Percentiles rank a stretch among this genome's conserved stretches.
Conservation (phyloP, 2,888 invertebrate species). For the Silvanus unidentatus region DNA sequence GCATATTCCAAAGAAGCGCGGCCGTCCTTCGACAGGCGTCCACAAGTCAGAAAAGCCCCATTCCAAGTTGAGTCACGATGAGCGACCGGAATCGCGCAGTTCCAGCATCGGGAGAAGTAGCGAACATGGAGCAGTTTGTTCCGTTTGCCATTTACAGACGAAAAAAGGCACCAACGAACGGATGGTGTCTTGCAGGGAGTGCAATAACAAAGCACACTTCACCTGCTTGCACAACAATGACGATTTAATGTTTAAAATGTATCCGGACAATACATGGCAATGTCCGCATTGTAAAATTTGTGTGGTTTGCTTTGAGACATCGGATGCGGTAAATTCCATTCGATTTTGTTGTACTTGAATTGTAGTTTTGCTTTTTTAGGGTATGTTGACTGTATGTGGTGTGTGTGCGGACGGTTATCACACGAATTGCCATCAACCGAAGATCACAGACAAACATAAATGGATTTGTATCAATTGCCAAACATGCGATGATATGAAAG, state of each 20-base stretch:
- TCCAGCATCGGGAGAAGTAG: slow-evolving; percentile 35
- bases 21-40: slow-evolving; percentile 58
- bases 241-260: slow-evolving; percentile 58
- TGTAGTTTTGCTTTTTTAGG: slow-evolving; percentile 25
- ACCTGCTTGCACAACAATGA: slow-evolving; percentile 65
- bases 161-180: slow-evolving; percentile 56
- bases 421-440: slow-evolving; percentile 70
- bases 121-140: slow-evolving; percentile 56
- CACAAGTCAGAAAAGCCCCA: slow-evolving; percentile 51
- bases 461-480: slow-evolving; percentile 70
- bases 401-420: slow-evolving; percentile 84
- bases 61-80: slow-evolving; percentile 31
- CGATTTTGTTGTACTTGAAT: not conserved
- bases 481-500: slow-evolving; percentile 41
- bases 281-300: slow-evolving; percentile 89
- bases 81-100: slow-evolving; percentile 41
- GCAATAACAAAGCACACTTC: slow-evolving; percentile 66
- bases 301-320: slow-evolving; percentile 71
- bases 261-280: slow-evolving; percentile 71
- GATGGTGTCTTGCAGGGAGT: slow-evolving; percentile 64
- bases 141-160: slow-evolving; percentile 56
- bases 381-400: slow-evolving; percentile 50
- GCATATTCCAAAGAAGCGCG: slow-evolving; percentile 68
- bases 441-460: slow-evolving; percentile 54
- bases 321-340: slow-evolving; percentile 54